A percentile compares a stretch with the other conserved stretches of the same genome.
These are phyloP conservation scores for Gonocerus acuteangulatus DNA, from an alignment of 2,888 invertebrate species.

Conservation along the genomic window DNA sequence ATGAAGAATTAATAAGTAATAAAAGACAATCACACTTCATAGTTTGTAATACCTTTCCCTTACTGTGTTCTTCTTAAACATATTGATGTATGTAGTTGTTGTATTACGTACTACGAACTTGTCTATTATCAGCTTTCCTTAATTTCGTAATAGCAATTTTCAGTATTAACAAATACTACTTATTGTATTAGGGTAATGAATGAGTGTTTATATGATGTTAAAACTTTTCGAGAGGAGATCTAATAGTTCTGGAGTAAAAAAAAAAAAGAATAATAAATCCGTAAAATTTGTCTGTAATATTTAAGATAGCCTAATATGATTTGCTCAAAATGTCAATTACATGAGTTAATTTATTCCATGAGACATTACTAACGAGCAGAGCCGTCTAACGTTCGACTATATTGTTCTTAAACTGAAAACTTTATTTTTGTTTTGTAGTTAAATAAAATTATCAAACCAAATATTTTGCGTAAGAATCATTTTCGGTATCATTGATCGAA, in stretches of 20 bases:
- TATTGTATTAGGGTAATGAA: too few species aligned
- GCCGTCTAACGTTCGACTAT: too few species aligned
- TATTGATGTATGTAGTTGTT: conserved; percentile 4
- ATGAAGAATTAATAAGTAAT: neutral
- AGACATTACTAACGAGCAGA: conserved; percentile 14
- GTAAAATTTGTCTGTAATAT: neutral
- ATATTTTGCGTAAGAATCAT: too few species aligned
- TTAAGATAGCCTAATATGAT: conserved; percentile 29
- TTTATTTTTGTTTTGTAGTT: too few species aligned
- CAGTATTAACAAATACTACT: conserved; percentile 2
- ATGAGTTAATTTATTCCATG: conserved; percentile 16
- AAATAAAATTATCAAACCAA: too few species aligned
- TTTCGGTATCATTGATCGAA: too few species aligned
- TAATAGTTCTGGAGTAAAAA: too few species aligned
- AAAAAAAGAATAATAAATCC: too few species aligned
- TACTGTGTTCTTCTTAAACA: conserved; percentile 3
- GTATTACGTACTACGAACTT: neutral
- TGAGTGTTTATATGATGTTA: too few species aligned
- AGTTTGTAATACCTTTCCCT: conserved; percentile 6
- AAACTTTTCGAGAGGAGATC: conserved; percentile 6
- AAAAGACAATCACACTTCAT: conserved; percentile 21
- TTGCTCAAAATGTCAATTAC: conserved; percentile 35
- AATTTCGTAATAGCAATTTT: neutral
- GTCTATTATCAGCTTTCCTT: neutral
- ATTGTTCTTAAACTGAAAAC: too few species aligned